Evolutionary conservation across 2,797 vertebrate genomes (phyloP).

Genomic region (Linurgus olivaceus): DNA sequence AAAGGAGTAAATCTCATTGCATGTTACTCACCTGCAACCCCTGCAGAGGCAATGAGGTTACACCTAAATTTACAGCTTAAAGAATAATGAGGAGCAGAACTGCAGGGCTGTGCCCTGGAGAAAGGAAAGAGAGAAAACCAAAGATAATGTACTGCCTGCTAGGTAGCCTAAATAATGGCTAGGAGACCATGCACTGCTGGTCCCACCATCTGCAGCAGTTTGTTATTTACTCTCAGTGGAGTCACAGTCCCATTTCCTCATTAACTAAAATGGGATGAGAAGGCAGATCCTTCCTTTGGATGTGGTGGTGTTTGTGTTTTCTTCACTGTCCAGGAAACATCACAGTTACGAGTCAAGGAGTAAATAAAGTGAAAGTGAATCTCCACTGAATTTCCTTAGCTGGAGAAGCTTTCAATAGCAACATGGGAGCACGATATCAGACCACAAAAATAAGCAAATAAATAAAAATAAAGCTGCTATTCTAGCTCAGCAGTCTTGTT

Average conservation of each 20-base stretch:
- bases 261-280: background rate
- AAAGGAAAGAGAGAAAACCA: slow-evolving; percentile 40
- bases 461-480: slow-evolving; percentile 27
- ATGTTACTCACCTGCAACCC: slow-evolving; percentile 14
- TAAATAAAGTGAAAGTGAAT: slow-evolving; percentile 8
- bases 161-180: slow-evolving; percentile 32
- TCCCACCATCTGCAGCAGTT: slow-evolving; percentile 11
- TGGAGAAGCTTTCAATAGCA: slow-evolving; percentile 27
- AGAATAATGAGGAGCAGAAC: slow-evolving; percentile 27
- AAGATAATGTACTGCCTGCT: slow-evolving; percentile 25
- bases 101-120: slow-evolving; percentile 26
- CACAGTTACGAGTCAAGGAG: background rate
- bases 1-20: background rate
- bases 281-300: background rate
- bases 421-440: background rate
- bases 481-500: background rate
- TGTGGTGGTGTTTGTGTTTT: background rate
- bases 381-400: slow-evolving; percentile 11
- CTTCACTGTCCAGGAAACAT: background rate
- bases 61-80: slow-evolving; percentile 8
- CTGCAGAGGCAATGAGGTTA: slow-evolving; percentile 52
- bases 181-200: background rate
- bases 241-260: slow-evolving; percentile 1
- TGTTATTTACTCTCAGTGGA: background rate
- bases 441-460: slow-evolving; percentile 27